Evolutionary conservation across 2,113 vertebrate genomes (phyloP), one percentile per base, ranked within the genome.

Genomic region (Agapornis roseicollis): DNA sequence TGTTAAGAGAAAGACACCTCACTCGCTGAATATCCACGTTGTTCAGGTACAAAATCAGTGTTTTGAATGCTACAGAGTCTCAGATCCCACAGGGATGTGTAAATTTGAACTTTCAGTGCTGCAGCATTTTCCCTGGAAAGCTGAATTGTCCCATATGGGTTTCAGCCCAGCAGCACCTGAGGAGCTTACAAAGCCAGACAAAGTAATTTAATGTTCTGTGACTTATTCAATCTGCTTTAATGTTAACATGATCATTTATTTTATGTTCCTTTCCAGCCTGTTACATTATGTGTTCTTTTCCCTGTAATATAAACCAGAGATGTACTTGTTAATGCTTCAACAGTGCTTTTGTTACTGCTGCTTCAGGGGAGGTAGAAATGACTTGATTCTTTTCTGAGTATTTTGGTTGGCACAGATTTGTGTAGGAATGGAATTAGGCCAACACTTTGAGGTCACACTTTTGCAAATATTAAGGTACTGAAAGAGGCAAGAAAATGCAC

Each of bases 181-280:
- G 31, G 33, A 91, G 41, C 29, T 37, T 44, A 80, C 55, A 94
- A 72, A 89, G 19, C 58, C 53, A 93, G 79, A 68, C 68, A 87
- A 74, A 91, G 70, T 86, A 96, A 93, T 95, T 96, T 93, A 94
- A 96, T 94, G 85, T 91, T 85, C 93, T 95, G 85, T 96, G 91
- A 91, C 89, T 94, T 96, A 93, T 93, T 96, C 94, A 93, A 97
- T 94, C 73, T 74, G 17, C 73, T 94, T 88, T 91, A 91, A 93
- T 80, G 55, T 58, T 96, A 94, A 90, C 77, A 61, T 39, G 87
- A 82, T 89, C 10, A 90, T 96, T 94, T 89, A 85, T 91, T 96
- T 97, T 94, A 96, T 94, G 65, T 94, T 95, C 27, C 10, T 91
- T 94, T 58, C 58, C 85, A 97, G 58, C 8, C 60, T 35, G 46